Evolutionary conservation across 2,888 invertebrate species (phyloP), one percentile per base, ranked within the genome.

Genomic region (Terebella lapidaria): DNA sequence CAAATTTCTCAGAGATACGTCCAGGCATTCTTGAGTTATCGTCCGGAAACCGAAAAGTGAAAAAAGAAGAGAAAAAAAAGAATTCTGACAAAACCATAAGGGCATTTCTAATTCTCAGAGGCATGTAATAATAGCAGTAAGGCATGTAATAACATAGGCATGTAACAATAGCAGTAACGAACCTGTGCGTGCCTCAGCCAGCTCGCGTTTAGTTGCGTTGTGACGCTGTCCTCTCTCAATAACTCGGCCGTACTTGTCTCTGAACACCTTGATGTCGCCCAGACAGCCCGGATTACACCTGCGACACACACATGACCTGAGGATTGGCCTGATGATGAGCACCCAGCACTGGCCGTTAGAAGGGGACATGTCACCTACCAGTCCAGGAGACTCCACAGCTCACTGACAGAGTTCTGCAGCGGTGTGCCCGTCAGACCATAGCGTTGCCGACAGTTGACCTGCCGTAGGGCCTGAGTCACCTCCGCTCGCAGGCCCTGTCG

Each of bases 341-440:
- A 28, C n/a, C n/a, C n/a, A n/a, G n/a, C n/a, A n/a, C n/a, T n/a
- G n/a, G n/a, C n/a, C n/a, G n/a, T n/a, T n/a, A n/a, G n/a, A n/a
- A n/a, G n/a, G n/a, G n/a, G n/a, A n/a, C n/a, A n/a, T n/a, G n/a
- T n/a, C 3, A 24, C 71, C 55, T 61, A 76, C 77, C 78, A 77
- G 60, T 77, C 76, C 29, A 78, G 57, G 26, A 78, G 69, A 56
- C 73, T 70, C 75, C 75, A 78, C 22, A 78, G 64, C 57, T 77
- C 78, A 24, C 66, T 62, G 64, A 78, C 68, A 59, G 72, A 72
- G 65, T 78, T 78, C 65, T 78, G 78, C 49, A 78, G 63, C 0
- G 74, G 75, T 5, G 78, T 78, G 2, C 78, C 78, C 45, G 76
- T 78, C 51, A 78, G 63, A 24, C 76, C 78, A 71, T 64, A 77